A percentile compares a stretch with the other conserved stretches of the same genome.
Conservation (phyloP, 2,113 vertebrate genomes). For the Rhipidura dahli region DNA sequence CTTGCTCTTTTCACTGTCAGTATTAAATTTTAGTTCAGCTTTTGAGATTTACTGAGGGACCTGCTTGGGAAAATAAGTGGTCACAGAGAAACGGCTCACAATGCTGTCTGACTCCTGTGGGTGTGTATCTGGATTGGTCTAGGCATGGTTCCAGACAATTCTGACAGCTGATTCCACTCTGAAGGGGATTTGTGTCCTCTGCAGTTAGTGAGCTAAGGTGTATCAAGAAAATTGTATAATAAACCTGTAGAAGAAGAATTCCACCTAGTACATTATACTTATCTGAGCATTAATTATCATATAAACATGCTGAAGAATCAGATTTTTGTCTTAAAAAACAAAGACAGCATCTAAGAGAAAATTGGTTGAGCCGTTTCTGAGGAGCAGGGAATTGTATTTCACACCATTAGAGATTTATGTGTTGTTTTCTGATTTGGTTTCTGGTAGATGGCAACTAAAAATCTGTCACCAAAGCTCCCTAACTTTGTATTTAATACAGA, state of each 20-base stretch:
- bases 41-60: not conserved
- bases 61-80: not conserved
- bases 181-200: not conserved
- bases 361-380: not conserved
- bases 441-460: not conserved
- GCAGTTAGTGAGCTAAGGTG: not conserved
- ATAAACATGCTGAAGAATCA: not conserved
- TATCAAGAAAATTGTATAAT: not conserved
- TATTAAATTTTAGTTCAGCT: not conserved
- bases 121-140: not conserved
- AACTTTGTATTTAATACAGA: not conserved
- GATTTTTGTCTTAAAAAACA: not conserved
- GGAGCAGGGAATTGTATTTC: not conserved
- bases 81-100: not conserved
- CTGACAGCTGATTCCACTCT: not conserved
- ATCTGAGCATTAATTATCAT: not conserved
- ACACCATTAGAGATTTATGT: not conserved
- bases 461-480: not conserved
- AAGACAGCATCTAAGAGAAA: not conserved
- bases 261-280: not conserved
- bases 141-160: not conserved
- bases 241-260: not conserved
- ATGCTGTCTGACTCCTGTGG: not conserved
- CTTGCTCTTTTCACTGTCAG: not conserved
- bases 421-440: not conserved